Base-by-base conservation (phyloP, 2,888 invertebrate genomes). In the Athalia cordata region DNA sequence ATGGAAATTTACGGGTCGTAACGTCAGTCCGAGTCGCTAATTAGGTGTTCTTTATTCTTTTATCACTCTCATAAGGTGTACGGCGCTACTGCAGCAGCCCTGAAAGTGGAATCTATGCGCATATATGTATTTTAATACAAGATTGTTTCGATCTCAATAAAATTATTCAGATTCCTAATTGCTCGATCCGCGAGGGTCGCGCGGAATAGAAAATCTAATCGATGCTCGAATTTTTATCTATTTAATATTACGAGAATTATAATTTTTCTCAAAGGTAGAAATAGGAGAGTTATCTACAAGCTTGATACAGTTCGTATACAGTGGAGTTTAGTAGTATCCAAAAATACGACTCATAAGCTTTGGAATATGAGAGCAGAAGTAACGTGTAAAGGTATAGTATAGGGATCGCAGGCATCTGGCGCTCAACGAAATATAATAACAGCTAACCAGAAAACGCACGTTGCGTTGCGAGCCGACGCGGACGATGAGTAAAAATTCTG, bases 361-460 rank as follows among this genome's bases (percentile, higher is more conserved):
- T 74, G 83, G 84, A 84, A 86, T 84, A 86, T 81, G 86, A 87
- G 84, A 85, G 84, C 85, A 86, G 85, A 86, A 87, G 86, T 86
- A 86, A 84, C 84, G 29, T 29, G 79, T 81, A 81, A 78, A 80
- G 82, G 82, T 83, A 55, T 6, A 66, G 13, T 11, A 11, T n/a
- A 11, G 13, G n/a, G 75, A 83, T 29, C 29, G 29, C 29, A 29
- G 86, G 87, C 87, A 88, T 88, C 87, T 87, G 88, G 86, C 79
- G 79, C 80, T 81, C 82, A 81, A 83, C 84, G 84, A 86, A 87
- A 87, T 85, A 84, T 85, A 86, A 87, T 83, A 86, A 86, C 86
- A 87, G 62, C 52, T 75, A 13, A 13, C 47, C 29, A 52, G 62
- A 62, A 67, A 67, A 50, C 43, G 57, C 47, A 66, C 55, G 15